Evolutionary conservation across 64 coral and sea anemone species (phyloP).

Genomic region (Pocillopora verrucosa): DNA sequence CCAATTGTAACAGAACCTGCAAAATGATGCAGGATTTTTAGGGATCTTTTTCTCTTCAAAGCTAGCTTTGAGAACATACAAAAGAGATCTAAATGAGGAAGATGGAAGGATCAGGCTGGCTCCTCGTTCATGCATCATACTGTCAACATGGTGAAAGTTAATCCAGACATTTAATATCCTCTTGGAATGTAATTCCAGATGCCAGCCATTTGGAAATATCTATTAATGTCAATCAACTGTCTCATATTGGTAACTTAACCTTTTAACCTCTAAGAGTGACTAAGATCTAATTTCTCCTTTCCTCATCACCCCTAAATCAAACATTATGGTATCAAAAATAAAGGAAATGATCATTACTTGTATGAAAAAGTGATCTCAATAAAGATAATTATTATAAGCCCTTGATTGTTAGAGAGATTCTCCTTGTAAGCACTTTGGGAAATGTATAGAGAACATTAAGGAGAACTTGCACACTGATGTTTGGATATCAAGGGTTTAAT

Average conservation of each 20-base stretch:
- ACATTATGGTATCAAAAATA: too few species aligned
- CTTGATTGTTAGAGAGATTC: too few species aligned
- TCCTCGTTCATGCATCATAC: not conserved
- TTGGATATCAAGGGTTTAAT: too few species aligned
- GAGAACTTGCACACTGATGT: too few species aligned
- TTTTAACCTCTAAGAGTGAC: not conserved
- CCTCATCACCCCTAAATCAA: too few species aligned
- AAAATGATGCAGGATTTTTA: slow-evolving; percentile 2
- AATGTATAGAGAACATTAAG: too few species aligned
- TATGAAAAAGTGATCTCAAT: too few species aligned
- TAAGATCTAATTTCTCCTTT: not conserved
- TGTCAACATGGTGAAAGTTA: not conserved
- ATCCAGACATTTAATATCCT: slow-evolving; percentile 27
- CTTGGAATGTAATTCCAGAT: slow-evolving; percentile 1
- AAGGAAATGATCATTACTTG: too few species aligned
- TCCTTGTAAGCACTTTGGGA: too few species aligned
- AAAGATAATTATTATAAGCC: too few species aligned
- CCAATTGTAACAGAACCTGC: not conserved
- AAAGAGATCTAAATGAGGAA: not conserved
- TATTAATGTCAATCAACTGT: not conserved
- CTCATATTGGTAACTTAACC: not conserved
- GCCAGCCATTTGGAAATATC: slow-evolving; percentile 16
- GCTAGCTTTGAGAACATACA: not conserved
- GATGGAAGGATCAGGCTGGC: not conserved
- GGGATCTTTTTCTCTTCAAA: slow-evolving; percentile 7